Evolutionary conservation across 2,113 vertebrate genomes (phyloP).

Genomic region (Trematocara nigrifrons): DNA sequence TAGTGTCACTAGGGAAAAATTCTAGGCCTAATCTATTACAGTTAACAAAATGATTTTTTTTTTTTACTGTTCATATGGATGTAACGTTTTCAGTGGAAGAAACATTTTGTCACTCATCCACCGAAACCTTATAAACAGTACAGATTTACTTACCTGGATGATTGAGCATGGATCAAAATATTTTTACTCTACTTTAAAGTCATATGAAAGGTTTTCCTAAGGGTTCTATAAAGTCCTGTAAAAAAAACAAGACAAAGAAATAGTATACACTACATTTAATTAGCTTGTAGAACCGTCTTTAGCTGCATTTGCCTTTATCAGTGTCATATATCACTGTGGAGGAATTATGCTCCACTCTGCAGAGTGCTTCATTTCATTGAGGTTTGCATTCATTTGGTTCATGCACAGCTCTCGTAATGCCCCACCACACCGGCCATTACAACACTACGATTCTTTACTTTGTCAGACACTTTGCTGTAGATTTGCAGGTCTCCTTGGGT

Average conservation of each 20-base stretch:
- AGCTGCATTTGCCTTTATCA: not conserved
- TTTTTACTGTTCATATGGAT: not conserved
- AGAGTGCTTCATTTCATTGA: not conserved
- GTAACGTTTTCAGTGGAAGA: not conserved
- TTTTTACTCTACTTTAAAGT: not conserved
- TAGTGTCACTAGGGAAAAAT: not conserved
- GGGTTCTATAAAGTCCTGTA: not conserved
- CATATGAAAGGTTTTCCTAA: not conserved
- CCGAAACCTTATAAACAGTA: not conserved
- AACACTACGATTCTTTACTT: not conserved
- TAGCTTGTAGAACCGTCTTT: not conserved
- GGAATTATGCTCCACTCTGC: not conserved
- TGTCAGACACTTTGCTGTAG: not conserved
- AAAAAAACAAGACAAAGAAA: not conserved
- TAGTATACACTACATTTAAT: not conserved
- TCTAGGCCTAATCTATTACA: not conserved
- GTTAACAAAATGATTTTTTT: not conserved
- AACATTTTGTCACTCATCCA: not conserved
- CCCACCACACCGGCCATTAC: not conserved
- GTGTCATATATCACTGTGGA: not conserved
- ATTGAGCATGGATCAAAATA: not conserved
- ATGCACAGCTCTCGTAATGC: not conserved
- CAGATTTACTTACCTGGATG: not conserved
- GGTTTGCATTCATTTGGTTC: not conserved
- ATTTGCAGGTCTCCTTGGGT: not conserved